A percentile compares a stretch with the other conserved stretches of the same genome.
phyloP scores from a whole-genome alignment of 53 echinoderm and acorn worm species.

The Henricia sp. region DNA sequence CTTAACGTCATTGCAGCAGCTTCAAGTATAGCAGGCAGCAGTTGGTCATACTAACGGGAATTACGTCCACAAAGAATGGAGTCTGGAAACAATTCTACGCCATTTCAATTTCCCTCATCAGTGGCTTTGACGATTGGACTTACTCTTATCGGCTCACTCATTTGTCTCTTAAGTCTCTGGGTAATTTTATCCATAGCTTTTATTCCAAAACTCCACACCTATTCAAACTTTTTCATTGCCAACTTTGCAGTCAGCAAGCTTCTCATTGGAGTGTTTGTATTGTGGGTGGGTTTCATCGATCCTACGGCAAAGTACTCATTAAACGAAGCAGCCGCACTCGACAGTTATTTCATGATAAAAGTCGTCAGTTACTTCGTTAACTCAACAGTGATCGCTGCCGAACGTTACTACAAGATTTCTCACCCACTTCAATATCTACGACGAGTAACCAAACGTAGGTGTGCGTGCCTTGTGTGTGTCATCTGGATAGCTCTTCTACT shows the following conservation, averaged over 20 bases:
- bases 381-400: slow-evolving; percentile 1
- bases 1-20: too few relatives aligned
- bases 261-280: background rate
- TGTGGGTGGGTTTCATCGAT: background rate
- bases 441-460: background rate
- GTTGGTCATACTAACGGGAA: too few relatives aligned
- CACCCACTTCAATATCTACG: slow-evolving; percentile 10
- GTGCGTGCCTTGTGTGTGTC: background rate
- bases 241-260: background rate
- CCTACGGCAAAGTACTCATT: background rate
- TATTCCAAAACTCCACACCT: background rate
- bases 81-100: background rate
- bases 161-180: background rate
- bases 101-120: background rate
- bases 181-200: background rate
- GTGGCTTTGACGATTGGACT: background rate
- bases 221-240: slow-evolving; percentile 22
- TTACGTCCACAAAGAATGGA: too few relatives aligned
- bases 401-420: slow-evolving; percentile 28
- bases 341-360: background rate
- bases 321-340: background rate
- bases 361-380: background rate
- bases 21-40: too few relatives aligned
- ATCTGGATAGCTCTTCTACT: background rate
- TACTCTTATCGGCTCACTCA: background rate